Conservation (phyloP, 1,140 invertebrate species). For the Zaprionus taronus region DNA sequence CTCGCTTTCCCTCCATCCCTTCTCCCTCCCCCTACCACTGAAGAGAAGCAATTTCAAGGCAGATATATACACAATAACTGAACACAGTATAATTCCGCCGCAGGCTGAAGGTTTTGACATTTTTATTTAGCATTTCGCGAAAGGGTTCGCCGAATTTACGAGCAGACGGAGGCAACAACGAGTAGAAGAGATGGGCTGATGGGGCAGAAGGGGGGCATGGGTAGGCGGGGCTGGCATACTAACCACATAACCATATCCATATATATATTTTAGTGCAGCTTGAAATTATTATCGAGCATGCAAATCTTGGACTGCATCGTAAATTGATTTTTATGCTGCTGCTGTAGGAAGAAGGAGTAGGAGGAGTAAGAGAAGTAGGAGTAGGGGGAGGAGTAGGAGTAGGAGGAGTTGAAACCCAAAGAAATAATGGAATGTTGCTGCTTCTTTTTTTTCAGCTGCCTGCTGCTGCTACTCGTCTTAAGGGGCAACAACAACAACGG, state of each 20-base stretch:
- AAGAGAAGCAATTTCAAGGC: slow-evolving; percentile 41
- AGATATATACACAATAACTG: slow-evolving; percentile 21
- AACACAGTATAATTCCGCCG: slow-evolving; percentile 42
- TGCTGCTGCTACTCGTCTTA: slow-evolving; percentile 71
- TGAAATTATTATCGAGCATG: slow-evolving; percentile 77
- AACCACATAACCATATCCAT: not conserved
- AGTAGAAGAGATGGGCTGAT: not conserved
- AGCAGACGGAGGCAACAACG: slow-evolving; percentile 7
- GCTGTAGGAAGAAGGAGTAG: slow-evolving; percentile 29
- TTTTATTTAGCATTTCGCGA: slow-evolving; percentile 60
- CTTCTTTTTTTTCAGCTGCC: slow-evolving; percentile 26
- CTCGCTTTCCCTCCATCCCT: not conserved
- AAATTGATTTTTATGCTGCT: slow-evolving; percentile 80
- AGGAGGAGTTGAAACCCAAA: not conserved
- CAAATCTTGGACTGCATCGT: slow-evolving; percentile 75
- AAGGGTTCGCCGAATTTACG: slow-evolving; percentile 61
- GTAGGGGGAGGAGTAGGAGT: not conserved
- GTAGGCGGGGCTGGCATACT: slow-evolving; percentile 3
- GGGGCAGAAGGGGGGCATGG: not conserved
- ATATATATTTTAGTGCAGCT: not conserved
- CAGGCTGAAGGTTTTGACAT: slow-evolving; percentile 49
- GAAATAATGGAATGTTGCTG: slow-evolving; percentile 39
- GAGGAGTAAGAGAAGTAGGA: not conserved
- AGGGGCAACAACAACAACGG: slow-evolving; percentile 31
- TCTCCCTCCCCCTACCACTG: not conserved